Base-by-base conservation (phyloP, 1,140 invertebrate genomes). In the Drosophila sp. region DNA sequence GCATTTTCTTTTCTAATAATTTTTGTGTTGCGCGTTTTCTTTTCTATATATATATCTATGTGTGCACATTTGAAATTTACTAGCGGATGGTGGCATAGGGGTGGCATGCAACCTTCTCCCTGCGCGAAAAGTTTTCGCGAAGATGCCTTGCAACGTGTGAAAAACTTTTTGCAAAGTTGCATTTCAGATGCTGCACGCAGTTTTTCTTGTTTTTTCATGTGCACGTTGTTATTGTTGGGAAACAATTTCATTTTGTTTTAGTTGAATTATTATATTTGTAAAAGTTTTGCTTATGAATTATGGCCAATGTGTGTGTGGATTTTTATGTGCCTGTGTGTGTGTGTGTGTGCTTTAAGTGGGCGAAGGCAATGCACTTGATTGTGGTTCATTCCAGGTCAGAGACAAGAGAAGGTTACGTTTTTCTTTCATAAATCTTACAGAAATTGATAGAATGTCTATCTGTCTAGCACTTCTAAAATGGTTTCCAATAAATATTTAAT, bases 261-360 rank as follows among this genome's bases (percentile, higher is more conserved):
- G 51, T 80, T 84, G 82, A 86, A 78, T 84, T 84, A 86, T 84
- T 84, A 75, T 80, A 86, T 84, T 84, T 84, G 81, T 50, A 65
- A 81, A 84, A 84, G 74, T 81, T 84, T 74, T 81, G 66, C 78
- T 84, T 87, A 87, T 84, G 82, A 84, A 78, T 87, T 87, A 84
- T 84, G 76, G 64, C 36, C 36, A 29, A 29, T 40, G 43, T 66
- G 70, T 25, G 41, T 16, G 54, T 21, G 41, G n/a, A n/a, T n/a
- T n/a, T n/a, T n/a, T n/a, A n/a, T 8, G 11, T 1, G 51, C 0
- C 11, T 21, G 11, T 46, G 32, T 16, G 46, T 48, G 43, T 38
- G 51, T 58, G 50, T 0, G 13, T 21, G 11, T 48, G 29, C n/a
- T 29, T 5, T 9, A n/a, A 25, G 27, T 61, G 14, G 51, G 38